Evolutionary conservation across 2,797 vertebrate genomes (phyloP), one percentile per base, ranked within the genome.

Genomic region (Darevskia mixta): DNA sequence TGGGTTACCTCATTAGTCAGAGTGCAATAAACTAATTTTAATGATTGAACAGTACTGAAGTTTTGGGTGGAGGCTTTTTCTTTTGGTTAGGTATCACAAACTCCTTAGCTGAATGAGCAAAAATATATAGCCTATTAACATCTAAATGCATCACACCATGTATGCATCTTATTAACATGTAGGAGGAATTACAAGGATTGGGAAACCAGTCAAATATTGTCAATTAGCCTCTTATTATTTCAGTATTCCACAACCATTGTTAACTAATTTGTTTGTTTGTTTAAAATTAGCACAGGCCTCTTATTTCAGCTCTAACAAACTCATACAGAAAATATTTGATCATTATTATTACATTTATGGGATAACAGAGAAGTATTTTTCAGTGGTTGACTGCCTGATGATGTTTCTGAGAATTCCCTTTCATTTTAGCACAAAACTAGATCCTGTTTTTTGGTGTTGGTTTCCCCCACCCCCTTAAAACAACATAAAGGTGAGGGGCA

Each of bases 1-100:
- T 93, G 89, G 91, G 87, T 83, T 89, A 91, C 79, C 91, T 90
- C 89, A 89, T 92, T 94, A 95, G 79, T 89, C 83, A 93, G 75
- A 87, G 90, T 0, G 0, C n/a, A 86, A 88, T 82, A 95, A 95
- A 89, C 75, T 92, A 95, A 94, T 94, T 92, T 95, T 85, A 95
- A 93, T 93, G 90, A 85, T 93, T 93, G 90, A 77, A 86, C 0
- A 0, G 18, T 58, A 81, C 79, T 43, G 32, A 67, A 17, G n/a
- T 32, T 72, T 35, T 9, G 58, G 27, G 77, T 82, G 87, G 71
- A 81, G 83, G 90, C 90, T 83, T 76, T 86, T 25, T 55, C 25
- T 25, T 71, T 83, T 20, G 55, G n/a, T 61, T 17, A 61, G 32
- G 83, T 92, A 92, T 88, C 79, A 85, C 82, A 84, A 91, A 93